phyloP scores from a whole-genome alignment of 2,888 invertebrate species.

The Agrochola litura region DNA sequence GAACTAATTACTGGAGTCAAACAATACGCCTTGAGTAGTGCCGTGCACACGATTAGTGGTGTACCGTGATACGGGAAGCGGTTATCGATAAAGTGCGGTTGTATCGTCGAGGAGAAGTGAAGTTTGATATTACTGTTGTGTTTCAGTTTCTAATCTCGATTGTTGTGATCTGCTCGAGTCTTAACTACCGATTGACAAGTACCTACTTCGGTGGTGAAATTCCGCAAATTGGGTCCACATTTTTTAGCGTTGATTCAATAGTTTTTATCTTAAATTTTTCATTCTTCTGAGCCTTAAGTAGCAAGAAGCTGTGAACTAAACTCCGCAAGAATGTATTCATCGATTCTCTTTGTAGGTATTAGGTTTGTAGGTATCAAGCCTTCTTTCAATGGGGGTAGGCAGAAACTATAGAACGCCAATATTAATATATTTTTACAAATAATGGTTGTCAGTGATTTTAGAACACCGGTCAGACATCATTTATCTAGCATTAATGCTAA shows the following conservation, averaged over 20 bases:
- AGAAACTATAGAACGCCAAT: no score
- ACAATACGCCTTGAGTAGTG: slow-evolving; percentile 59
- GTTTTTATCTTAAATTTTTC: neutral
- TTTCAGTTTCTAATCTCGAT: slow-evolving; percentile 12
- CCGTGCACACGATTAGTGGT: slow-evolving; percentile 55
- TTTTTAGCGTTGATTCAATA: neutral
- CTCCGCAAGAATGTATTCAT: neutral
- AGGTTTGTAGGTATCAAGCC: no score
- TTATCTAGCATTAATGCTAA: no score
- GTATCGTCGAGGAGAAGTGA: neutral
- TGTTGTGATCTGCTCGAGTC: neutral
- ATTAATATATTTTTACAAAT: neutral
- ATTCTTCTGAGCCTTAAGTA: neutral
- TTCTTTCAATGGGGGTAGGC: no score
- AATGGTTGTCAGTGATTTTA: neutral
- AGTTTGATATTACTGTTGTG: neutral
- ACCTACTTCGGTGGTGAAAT: neutral
- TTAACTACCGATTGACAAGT: neutral
- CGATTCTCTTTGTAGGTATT: neutral
- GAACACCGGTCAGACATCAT: neutral
- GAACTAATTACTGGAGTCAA: slow-evolving; percentile 68
- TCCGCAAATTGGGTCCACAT: neutral
- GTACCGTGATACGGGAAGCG: slow-evolving; percentile 31
- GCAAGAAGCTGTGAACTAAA: neutral
- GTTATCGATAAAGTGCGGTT: slow-evolving; percentile 44